Evolutionary conservation across 37 sponge, comb jelly and placozoan species (phyloP).

Genomic region (Petrosia ficiformis): DNA sequence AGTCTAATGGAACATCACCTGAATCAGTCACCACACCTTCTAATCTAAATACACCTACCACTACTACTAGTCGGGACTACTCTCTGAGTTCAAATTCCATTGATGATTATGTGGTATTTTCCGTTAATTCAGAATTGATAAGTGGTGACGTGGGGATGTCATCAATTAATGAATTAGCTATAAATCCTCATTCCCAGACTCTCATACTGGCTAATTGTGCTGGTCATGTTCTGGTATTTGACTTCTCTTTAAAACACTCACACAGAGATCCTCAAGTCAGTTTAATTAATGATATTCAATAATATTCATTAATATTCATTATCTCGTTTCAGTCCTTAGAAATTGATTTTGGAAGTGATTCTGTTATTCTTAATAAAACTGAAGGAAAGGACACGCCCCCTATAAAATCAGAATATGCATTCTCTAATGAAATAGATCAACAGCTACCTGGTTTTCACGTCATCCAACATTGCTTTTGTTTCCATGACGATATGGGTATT

Average conservation of each 20-base stretch:
- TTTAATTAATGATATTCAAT: not conserved
- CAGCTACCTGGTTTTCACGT: slow-evolving; percentile 31
- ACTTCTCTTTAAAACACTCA: slow-evolving; percentile 18
- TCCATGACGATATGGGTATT: too few relatives aligned
- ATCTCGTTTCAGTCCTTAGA: not conserved
- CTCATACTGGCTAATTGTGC: slow-evolving; percentile 44
- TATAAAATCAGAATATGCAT: not conserved
- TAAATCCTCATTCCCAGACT: slow-evolving; percentile 19
- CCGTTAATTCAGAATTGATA: too few relatives aligned
- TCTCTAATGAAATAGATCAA: not conserved
- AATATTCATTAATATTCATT: too few relatives aligned
- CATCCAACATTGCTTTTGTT: slow-evolving; percentile 29
- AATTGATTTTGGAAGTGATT: not conserved
- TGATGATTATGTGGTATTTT: slow-evolving; percentile 22
- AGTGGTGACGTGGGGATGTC: too few relatives aligned
- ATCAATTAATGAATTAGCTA: slow-evolving; percentile 17
- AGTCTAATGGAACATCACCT: not conserved
- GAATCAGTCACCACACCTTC: too few relatives aligned
- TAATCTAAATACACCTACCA: too few relatives aligned
- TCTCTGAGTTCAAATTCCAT: not conserved
- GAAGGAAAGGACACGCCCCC: not conserved
- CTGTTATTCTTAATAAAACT: not conserved
- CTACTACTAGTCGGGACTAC: too few relatives aligned
- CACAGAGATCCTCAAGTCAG: slow-evolving; percentile 10
- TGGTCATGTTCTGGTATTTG: slow-evolving; percentile 41